phyloP scores from a whole-genome alignment of 2,888 invertebrate species.

The Noctua janthina region DNA sequence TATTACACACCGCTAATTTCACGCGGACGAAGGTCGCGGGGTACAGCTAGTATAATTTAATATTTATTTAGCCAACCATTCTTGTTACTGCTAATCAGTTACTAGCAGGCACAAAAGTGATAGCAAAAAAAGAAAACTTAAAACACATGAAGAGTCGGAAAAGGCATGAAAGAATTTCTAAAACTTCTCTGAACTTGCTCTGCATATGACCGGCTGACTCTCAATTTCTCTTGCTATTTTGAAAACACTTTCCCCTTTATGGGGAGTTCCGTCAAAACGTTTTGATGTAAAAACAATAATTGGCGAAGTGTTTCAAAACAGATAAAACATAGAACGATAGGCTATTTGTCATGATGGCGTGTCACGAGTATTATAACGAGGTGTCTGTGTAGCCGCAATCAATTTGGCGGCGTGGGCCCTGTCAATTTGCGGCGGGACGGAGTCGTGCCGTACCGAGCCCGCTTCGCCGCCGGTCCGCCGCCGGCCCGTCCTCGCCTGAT shows the following conservation, averaged over 20 bases:
- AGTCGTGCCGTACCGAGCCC: constrained; percentile 57
- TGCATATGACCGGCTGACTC: constrained; percentile 20
- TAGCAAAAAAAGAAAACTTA: background rate
- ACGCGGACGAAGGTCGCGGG: no score
- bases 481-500: constrained; percentile 77
- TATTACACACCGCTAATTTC: no score
- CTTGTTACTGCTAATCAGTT: background rate
- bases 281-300: constrained; percentile 41
- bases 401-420: constrained; percentile 82
- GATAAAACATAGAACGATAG: constrained; percentile 66
- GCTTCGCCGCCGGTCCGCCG: constrained; percentile 60
- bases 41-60: background rate
- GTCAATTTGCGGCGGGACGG: constrained; percentile 82
- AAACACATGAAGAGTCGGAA: background rate
- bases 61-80: background rate
- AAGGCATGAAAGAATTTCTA: constrained; percentile 7
- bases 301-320: constrained; percentile 60
- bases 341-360: constrained; percentile 68
- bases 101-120: background rate
- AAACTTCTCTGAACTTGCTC: constrained; percentile 27
- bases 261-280: constrained; percentile 29
- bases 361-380: constrained; percentile 80
- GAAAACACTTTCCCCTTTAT: constrained; percentile 29
- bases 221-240: constrained; percentile 20
- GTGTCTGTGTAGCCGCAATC: constrained; percentile 82